Conservation (phyloP, 2,113 vertebrate species). For the Mesoclemmys tuberculata region DNA sequence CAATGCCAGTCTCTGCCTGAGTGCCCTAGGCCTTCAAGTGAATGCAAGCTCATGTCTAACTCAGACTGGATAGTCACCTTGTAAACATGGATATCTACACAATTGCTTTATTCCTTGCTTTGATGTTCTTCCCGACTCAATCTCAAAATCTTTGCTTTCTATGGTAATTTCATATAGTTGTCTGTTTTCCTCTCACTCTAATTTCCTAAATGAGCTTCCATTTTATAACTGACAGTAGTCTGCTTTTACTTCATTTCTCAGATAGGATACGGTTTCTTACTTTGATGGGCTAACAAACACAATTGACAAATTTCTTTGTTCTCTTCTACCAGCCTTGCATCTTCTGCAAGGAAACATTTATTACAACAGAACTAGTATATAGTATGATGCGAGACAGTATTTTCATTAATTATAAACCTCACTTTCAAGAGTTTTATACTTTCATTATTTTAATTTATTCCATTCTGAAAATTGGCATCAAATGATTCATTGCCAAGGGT, state of each 20-base stretch:
- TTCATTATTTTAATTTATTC: background rate
- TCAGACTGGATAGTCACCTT: background rate
- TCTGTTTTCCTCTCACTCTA: background rate
- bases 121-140: background rate
- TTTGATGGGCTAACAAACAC: background rate
- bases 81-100: background rate
- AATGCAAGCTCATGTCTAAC: background rate
- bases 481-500: background rate
- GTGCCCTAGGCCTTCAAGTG: background rate
- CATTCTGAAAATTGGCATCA: background rate
- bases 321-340: background rate
- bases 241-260: background rate
- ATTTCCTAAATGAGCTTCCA: background rate
- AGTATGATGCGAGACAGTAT: background rate
- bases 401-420: background rate
- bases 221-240: background rate
- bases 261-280: too few relatives aligned
- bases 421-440: background rate
- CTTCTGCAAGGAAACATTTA: background rate
- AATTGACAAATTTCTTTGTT: background rate
- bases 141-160: background rate
- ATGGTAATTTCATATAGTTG: background rate
- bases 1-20: background rate
- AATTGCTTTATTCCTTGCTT: background rate
- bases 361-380: background rate